Evolutionary conservation across 2,797 vertebrate genomes (phyloP).

Genomic region (Falco biarmicus): DNA sequence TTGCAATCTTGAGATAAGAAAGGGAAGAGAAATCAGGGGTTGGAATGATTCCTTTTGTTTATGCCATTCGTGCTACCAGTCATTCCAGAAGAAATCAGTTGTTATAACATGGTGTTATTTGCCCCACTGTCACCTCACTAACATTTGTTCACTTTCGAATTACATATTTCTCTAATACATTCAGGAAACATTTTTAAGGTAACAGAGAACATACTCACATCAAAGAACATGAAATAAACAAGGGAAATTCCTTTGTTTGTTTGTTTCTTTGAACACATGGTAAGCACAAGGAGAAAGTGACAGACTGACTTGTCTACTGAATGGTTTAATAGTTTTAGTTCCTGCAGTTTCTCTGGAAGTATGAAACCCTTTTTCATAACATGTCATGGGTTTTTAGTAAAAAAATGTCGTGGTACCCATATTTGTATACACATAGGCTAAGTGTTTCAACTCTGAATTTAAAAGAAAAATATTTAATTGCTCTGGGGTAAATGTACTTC

Average conservation of each 20-base stretch:
- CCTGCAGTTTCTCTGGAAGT: background rate
- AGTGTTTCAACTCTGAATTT: background rate
- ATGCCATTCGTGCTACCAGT: background rate
- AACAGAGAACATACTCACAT: background rate
- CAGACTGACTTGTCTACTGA: background rate
- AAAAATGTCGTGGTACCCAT: accelerated
- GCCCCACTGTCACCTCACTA: background rate
- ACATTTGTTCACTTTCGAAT: background rate
- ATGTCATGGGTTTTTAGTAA: background rate
- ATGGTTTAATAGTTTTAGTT: background rate
- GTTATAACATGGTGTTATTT: background rate
- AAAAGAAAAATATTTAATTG: background rate
- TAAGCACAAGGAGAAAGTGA: background rate
- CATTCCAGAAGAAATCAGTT: background rate
- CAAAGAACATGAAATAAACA: background rate
- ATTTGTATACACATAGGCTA: background rate
- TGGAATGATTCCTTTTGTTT: background rate
- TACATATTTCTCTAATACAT: background rate
- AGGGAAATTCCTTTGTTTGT: background rate
- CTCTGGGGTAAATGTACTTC: background rate
- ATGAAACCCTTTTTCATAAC: background rate
- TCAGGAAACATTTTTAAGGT: background rate
- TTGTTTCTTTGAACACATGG: background rate
- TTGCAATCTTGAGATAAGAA: background rate
- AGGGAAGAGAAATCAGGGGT: background rate